Conservation (phyloP, 2,113 vertebrate species). For the Ceuthmochares aereus region DNA sequence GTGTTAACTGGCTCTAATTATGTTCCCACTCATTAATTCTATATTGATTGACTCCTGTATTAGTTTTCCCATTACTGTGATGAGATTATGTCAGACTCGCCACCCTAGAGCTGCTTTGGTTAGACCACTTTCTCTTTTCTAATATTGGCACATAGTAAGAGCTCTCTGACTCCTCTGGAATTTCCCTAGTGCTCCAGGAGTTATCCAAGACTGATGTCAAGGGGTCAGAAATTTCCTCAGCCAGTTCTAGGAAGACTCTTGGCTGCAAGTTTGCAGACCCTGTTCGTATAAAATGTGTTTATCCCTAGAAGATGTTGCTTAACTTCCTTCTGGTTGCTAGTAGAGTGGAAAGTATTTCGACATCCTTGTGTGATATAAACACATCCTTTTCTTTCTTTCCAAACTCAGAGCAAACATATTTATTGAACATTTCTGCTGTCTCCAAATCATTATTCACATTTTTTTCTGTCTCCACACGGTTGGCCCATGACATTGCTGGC, state of each 20-base stretch:
- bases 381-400: conserved; percentile 58
- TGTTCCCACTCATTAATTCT: conserved; percentile 11
- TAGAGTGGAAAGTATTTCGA: conserved; percentile 69
- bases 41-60: conserved; percentile 34
- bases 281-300: conserved; percentile 64
- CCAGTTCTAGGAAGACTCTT: conserved; percentile 66
- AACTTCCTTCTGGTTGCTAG: conserved; percentile 67
- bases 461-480: conserved; percentile 32
- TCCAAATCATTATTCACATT: conserved; percentile 49
- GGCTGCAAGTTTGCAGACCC: conserved; percentile 55
- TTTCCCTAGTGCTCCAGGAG: conserved; percentile 36
- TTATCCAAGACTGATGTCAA: conserved; percentile 60
- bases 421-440: conserved; percentile 47
- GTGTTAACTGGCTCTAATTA: conserved; percentile 35
- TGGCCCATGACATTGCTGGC: not conserved
- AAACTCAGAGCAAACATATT: conserved; percentile 54
- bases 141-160: conserved; percentile 20
- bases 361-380: conserved; percentile 62
- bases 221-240: conserved; percentile 63
- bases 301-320: conserved; percentile 71
- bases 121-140: conserved; percentile 46
- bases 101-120: not conserved
- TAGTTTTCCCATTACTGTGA: conserved; percentile 31
- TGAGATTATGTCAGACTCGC: conserved; percentile 32
- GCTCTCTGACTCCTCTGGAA: conserved; percentile 24